Conservation (phyloP, 2,113 vertebrate species). For the Thomomys bottae region DNA sequence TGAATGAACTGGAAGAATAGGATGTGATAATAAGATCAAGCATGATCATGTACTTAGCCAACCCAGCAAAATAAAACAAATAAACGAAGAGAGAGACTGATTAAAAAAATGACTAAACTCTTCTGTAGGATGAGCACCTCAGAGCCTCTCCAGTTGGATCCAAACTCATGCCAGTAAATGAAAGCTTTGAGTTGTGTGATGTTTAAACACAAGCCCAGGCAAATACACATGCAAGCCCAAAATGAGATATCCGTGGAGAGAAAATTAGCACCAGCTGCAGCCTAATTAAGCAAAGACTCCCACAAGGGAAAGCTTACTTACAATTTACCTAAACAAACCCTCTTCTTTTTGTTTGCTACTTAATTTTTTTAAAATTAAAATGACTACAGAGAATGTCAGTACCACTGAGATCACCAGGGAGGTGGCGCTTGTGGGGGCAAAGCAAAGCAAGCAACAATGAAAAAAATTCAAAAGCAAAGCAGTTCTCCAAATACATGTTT, state of each 20-base stretch:
- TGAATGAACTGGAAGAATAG: neutral
- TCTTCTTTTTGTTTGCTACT: slow-evolving; percentile 61
- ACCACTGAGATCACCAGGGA: neutral
- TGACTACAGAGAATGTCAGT: slow-evolving; percentile 37
- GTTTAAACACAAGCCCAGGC: slow-evolving; percentile 46
- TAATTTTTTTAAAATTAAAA: slow-evolving; percentile 75
- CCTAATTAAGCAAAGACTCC: slow-evolving; percentile 60
- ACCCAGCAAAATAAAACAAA: too few relatives aligned
- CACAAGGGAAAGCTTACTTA: slow-evolving; percentile 65
- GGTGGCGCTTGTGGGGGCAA: neutral
- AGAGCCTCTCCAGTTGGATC: neutral
- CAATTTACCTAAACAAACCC: slow-evolving; percentile 65
- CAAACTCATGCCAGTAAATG: slow-evolving; percentile 9
- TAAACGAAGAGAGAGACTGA: too few relatives aligned
- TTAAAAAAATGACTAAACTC: neutral
- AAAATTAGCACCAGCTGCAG: slow-evolving; percentile 76
- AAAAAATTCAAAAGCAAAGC: too few relatives aligned
- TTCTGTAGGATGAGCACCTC: slow-evolving; percentile 25
- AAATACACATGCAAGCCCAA: slow-evolving; percentile 6
- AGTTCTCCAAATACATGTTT: slow-evolving; percentile 9
- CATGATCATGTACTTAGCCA: neutral
- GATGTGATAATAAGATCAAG: neutral
- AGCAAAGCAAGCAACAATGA: too few relatives aligned
- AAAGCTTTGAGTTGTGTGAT: slow-evolving; percentile 12
- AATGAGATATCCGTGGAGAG: slow-evolving; percentile 57